Evolutionary conservation across 2,113 vertebrate species (phyloP), one percentile per base, ranked within the genome.

Genomic region (Gobio gobio): DNA sequence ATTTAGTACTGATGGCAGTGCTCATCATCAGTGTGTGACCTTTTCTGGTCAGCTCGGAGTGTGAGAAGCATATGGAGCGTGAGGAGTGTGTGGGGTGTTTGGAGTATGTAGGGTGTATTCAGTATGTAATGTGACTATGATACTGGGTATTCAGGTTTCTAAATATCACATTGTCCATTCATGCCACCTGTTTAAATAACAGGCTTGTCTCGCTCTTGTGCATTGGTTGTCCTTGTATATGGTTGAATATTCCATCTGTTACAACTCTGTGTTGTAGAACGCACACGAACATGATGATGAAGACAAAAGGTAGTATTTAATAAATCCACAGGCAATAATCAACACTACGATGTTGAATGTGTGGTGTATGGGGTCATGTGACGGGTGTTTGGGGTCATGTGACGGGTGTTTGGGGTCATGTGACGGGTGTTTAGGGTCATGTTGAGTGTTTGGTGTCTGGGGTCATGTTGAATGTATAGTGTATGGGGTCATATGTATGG

Each of bases 21-120:
- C 36, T 58, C 56, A 61, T 78, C 54, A 59, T 78, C 20, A n/a
- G 40, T 40, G 54, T n/a, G 18, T 78, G 76, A 78, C 54, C 76
- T 59, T 59, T 59, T n/a, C 54, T 59, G 12, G 29, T 78, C 51
- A 22, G 54, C 18, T 78, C 29, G 20, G 76, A 78, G 56, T 59
- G 36, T 78, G 20, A 78, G 56, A 22, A 59, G 33, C 76, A 78
- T 78, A 78, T 78, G 76, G 54, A 78, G 20, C 59, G 20, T 24
- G 54, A 40, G 56, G 40, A 43, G 51, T 51, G 26, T 29, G 72
- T 74, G n/a, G 72, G 43, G 73, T 2, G 73, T 75, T 49, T 76
- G 76, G 54, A 59, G 33, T 24, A 40, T 61, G 33, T 61, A 59
- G 10, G 22, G 22, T 22, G 36, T 70, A 43, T 70, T 43, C 33